Evolutionary conservation across 2,797 vertebrate species (phyloP).

Genomic region (Sarcophilus harrisii): DNA sequence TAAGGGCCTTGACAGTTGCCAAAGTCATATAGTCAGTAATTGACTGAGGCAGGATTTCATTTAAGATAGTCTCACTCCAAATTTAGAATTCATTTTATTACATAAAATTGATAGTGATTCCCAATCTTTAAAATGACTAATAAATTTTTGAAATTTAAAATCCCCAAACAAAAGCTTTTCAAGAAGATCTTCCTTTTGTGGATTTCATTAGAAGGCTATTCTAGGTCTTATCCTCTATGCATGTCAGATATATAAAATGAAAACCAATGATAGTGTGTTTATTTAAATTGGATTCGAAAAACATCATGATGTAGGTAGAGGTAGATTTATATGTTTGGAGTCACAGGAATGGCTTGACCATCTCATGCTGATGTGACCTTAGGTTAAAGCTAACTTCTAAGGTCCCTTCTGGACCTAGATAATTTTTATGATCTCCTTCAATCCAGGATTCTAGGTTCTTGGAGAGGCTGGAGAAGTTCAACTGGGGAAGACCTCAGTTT

Average conservation of each 20-base stretch:
- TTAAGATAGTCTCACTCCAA: not conserved
- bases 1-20: not conserved
- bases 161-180: not conserved
- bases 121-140: not conserved
- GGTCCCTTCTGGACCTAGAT: not conserved
- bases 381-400: not conserved
- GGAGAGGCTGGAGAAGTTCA: not conserved
- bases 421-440: not conserved
- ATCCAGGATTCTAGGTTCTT: not conserved
- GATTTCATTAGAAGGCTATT: not conserved
- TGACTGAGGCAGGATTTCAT: not conserved
- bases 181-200: not conserved
- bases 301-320: not conserved
- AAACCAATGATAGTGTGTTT: not conserved
- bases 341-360: not conserved
- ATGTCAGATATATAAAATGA: not conserved
- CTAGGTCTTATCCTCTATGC: not conserved
- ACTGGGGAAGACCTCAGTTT: not conserved
- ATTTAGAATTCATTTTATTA: not conserved
- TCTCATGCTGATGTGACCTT: not conserved
- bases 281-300: not conserved
- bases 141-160: not conserved
- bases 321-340: not conserved
- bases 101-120: not conserved
- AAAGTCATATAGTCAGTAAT: not conserved